Evolutionary conservation across 2,797 vertebrate genomes (phyloP).

Genomic region (Oryzias dopingdopingensis): DNA sequence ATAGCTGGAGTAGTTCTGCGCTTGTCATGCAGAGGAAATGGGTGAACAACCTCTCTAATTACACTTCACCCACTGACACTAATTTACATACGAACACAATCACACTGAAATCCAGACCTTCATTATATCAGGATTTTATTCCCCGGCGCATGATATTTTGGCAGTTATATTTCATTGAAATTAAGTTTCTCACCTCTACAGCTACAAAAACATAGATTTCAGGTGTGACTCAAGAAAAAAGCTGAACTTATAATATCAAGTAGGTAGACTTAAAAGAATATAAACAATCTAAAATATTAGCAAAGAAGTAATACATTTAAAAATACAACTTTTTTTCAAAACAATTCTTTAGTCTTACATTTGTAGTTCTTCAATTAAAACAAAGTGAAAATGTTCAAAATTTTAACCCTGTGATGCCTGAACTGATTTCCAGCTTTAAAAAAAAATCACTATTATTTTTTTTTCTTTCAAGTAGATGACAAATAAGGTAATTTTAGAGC

Average conservation of each 20-base stretch:
- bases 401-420: too few relatives aligned
- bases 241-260: slow-evolving; percentile 6
- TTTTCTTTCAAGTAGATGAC: too few relatives aligned
- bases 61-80: slow-evolving; percentile 71
- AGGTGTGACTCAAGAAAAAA: slow-evolving; percentile 20
- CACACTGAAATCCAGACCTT: slow-evolving; percentile 57
- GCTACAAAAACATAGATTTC: slow-evolving; percentile 20
- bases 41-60: slow-evolving; percentile 72
- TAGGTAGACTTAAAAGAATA: too few relatives aligned
- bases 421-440: too few relatives aligned
- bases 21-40: slow-evolving; percentile 62
- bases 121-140: slow-evolving; percentile 62
- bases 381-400: too few relatives aligned
- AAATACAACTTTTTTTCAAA: too few relatives aligned
- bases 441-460: too few relatives aligned
- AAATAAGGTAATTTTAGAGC: too few relatives aligned
- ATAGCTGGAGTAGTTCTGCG: slow-evolving; percentile 43
- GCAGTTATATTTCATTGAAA: slow-evolving; percentile 60
- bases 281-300: too few relatives aligned
- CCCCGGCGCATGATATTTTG: slow-evolving; percentile 55
- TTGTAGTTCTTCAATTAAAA: too few relatives aligned
- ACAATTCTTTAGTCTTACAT: too few relatives aligned
- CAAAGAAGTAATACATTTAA: too few relatives aligned
- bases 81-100: slow-evolving; percentile 74
- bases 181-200: slow-evolving; percentile 30